Evolutionary conservation across 1,140 invertebrate species (phyloP), one percentile per base, ranked within the genome.

Genomic region (Sycophila sp.): DNA sequence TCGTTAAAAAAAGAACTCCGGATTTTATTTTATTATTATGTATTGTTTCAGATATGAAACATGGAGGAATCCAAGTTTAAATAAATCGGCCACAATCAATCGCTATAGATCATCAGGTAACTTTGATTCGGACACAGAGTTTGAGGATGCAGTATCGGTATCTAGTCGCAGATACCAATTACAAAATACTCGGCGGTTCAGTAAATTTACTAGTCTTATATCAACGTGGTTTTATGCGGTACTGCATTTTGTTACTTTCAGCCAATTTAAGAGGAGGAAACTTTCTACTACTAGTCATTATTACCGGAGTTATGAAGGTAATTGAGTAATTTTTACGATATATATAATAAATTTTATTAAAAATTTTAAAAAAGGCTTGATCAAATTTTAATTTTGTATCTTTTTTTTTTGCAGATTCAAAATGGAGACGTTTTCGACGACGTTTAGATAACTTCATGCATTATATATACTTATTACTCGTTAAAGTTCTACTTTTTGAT

Each of bases 51-150:
- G 78, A 32, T 75, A 76, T 67, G 56, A 64, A 13, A 67, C 76
- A 4, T 70, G 67, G 47, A 65, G 58, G n/a, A 58, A 51, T 24
- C 40, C 62, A 36, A 19, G 58, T 40, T 49, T 62, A 22, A n/a
- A n/a, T n/a, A 70, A 49, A 64, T 51, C 5, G 11, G 42, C 58
- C 45, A 66, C 62, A 51, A 45, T 19, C 13, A 76, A 67, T 60
- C 71, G 59, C 65, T 47, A 66, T 26, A 32, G 55, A n/a, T 64
- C 58, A 17, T 42, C 74, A 47, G 26, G 4, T 15, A 60, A 75
- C n/a, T 19, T 77, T 8, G 80, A 85, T 67, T 85, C 82, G 10
- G 80, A 83, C 49, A 69, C 72, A 13, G 82, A 84, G 59, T 59
- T 81, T 11, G 78, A 83, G 24, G 77, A 82, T 32, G 71, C 71